Percentiles rank a stretch among this genome's conserved stretches.
Conservation (phyloP, 64 coral and sea anemone species). For the Hydrozoanthus tunicans region DNA sequence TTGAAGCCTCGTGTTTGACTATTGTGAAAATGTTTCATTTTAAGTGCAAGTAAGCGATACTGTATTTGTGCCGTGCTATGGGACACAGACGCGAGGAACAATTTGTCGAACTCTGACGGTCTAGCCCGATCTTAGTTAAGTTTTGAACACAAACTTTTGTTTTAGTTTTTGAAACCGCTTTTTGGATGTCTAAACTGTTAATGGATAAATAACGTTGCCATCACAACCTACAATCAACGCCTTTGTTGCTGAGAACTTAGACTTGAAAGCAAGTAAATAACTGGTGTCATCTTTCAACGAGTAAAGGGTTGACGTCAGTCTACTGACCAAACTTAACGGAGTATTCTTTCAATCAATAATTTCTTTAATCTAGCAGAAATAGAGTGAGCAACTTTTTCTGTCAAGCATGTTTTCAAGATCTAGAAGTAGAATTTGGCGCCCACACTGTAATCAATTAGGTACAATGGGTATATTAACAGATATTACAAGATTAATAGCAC, state of each 20-base stretch:
- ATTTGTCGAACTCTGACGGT: background rate
- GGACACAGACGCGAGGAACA: background rate
- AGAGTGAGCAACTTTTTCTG: no score
- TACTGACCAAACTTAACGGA: no score
- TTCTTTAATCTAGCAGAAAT: no score
- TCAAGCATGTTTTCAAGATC: no score
- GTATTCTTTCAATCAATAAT: no score
- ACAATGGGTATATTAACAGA: no score
- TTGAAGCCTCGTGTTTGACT: background rate
- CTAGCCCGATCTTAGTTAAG: background rate
- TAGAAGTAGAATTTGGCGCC: no score
- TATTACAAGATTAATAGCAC: no score
- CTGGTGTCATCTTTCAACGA: no score
- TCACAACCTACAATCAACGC: background rate
- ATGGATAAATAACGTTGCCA: background rate
- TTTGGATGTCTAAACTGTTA: background rate
- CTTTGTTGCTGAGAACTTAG: background rate
- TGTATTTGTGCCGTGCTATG: background rate
- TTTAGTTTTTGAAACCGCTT: slow-evolving; percentile 3
- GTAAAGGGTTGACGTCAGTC: no score
- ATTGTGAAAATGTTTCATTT: background rate
- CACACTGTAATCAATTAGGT: no score
- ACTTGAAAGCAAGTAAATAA: no score
- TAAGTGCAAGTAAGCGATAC: background rate
- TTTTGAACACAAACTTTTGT: background rate